These are phyloP conservation scores for Nemopilema nomurai DNA, from an alignment of 30 jellyfish, hydroid and myxozoan species.

Conservation along the genomic window DNA sequence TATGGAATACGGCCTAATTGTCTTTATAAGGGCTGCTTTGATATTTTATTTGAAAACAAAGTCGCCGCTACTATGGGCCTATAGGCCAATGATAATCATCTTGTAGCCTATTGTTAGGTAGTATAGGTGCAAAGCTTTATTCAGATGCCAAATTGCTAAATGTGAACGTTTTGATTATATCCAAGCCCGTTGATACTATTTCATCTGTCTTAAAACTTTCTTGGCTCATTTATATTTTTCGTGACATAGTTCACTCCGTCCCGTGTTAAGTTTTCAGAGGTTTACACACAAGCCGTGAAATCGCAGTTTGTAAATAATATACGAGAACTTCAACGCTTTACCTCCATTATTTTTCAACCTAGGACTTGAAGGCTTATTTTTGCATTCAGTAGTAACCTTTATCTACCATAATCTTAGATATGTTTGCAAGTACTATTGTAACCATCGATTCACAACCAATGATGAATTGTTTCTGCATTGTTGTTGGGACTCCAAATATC, in stretches of 20 bases:
- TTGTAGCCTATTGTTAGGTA: not conserved
- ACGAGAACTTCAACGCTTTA: not conserved
- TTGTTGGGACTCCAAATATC: not conserved
- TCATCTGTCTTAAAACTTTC: not conserved
- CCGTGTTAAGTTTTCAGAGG: not conserved
- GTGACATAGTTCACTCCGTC: not conserved
- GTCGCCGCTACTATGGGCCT: conserved; percentile 23
- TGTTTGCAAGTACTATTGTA: not conserved
- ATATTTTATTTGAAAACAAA: not conserved
- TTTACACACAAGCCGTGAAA: not conserved
- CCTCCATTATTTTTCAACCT: not conserved
- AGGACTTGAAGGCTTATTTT: not conserved
- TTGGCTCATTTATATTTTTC: not conserved
- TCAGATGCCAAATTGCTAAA: not conserved
- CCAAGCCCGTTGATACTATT: not conserved
- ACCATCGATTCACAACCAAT: not conserved
- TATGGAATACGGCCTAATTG: not conserved
- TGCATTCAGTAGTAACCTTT: not conserved
- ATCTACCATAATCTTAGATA: no score
- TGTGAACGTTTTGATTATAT: not conserved
- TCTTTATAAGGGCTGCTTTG: not conserved
- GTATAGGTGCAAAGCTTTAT: not conserved
- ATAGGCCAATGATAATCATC: conserved; percentile 7
- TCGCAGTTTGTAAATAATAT: not conserved
- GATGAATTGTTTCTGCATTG: not conserved